Evolutionary conservation across 2,888 invertebrate species (phyloP), one percentile per base, ranked within the genome.

Genomic region (Patella depressa): DNA sequence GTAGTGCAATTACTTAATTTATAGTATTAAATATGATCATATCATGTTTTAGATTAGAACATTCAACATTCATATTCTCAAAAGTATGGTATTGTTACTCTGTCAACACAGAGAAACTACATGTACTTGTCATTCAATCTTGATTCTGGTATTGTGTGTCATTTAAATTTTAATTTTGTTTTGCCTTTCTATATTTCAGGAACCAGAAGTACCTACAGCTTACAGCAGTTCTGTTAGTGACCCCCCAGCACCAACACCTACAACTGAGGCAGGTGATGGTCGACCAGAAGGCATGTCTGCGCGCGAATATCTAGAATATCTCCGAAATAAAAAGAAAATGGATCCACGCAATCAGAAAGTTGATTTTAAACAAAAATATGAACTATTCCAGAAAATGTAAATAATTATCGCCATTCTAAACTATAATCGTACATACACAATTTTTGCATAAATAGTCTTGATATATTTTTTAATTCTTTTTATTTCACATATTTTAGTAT

Each of bases 251-350:
- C 65, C 65, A 4, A 24, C 14, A 12, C 65, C 19, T 24, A 3
- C 14, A 19, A 11, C 12, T 65, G 65, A 65, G 9, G 65, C 11
- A 24, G 14, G 12, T 19, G 65, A 65, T 65, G 65, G 65, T 4
- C 65, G 65, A 3, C 65, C 65, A 19, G 65, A 19, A 59, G 74
- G 75, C 19, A 78, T 88, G 76, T 85, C 87, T 3, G 88, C 87
- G 54, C 85, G 85, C 57, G 86, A 88, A 81, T 86, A 87, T 86
- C 80, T 86, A 78, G 88, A 86, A 75, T 77, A 81, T 53, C 78
- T 88, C 19, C 83, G 83, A 71, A 72, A 80, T 3, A 85, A 84
- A 78, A 86, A 84, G 79, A 87, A 83, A 78, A 79, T 74, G 53
- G 88, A 88, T 77, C 86, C 87, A n/a, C 85, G 86, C 12, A 24